Evolutionary conservation across 1,140 invertebrate species (phyloP), one percentile per base, ranked within the genome.

Genomic region (Drosophila varians): DNA sequence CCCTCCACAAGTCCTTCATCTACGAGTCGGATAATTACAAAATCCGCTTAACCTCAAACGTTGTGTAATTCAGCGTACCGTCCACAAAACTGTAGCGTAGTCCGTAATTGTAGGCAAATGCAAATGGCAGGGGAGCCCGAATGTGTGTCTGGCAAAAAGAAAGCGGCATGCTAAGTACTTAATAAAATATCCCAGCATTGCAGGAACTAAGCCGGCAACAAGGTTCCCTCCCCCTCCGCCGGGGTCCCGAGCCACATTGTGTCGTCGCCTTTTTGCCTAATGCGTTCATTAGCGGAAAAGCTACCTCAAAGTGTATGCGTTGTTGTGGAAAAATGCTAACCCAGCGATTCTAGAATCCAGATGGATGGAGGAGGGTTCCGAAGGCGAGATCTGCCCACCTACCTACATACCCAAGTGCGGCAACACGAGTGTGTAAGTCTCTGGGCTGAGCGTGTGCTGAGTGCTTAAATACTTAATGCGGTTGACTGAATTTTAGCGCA

Each of bases 11-110:
- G 16, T 14, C 6, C 42, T 54, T 62, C 71, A 73, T 72, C 58
- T 86, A 34, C 71, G 55, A 87, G 77, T 86, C 83, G 83, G 82
- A 86, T 86, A 86, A 86, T 86, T 86, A 82, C 82, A 58, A 86
- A 86, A 86, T 86, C 82, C 82, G 82, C 82, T 86, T 86, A 86
- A 88, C 83, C 83, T 88, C 82, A 86, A 86, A 86, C 83, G 82
- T 82, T 86, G 82, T 86, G 82, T 86, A 86, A 86, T 86, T 86
- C 82, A 86, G 83, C 82, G 83, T 74, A 88, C 62, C 75, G 65
- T 69, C 42, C 42, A 57, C 52, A 64, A 45, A 57, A 46, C 60
- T 56, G 58, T 78, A 78, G 75, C 70, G 62, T 2, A 60, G 79
- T 60, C 56, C 64, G 71, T 86, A 84, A 80, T 86, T 79, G 82